Evolutionary conservation across 1,140 invertebrate species (phyloP), one percentile per base, ranked within the genome.

Genomic region (Apolygus lucorum): DNA sequence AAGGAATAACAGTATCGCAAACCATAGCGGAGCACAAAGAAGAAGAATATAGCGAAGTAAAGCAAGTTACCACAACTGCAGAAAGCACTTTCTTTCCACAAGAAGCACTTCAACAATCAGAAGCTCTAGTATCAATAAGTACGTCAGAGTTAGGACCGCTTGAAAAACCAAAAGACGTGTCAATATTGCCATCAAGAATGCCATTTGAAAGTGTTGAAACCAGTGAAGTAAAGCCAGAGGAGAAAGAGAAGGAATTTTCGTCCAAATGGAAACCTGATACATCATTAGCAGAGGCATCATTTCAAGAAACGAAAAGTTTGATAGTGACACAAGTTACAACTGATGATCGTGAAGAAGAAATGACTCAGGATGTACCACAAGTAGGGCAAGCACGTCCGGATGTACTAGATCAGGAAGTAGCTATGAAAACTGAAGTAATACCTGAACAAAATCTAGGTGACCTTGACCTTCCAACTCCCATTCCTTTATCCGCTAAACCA

Each of bases 261-360:
- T 72, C 72, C 13, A 73, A 76, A 52, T 74, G 77, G 69, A 74
- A 76, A 63, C 72, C 76, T 1, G 73, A 76, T 29, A 70, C 73
- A 11, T 76, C 76, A 34, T 78, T 73, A 68, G 82, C 78, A 1
- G 76, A 76, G n/a, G 68, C 81, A 13, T 73, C 72, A 24, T 77
- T 84, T 64, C 77, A 78, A 29, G 78, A 81, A 70, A 78, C 76
- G 34, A 79, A 80, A 72, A 77, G 81, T 70, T 54, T 85, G 2
- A 79, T 74, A 2, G 75, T 85, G n/a, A 81, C 79, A 29, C 75
- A 84, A 1, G 71, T 79, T 21, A 68, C 76, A 0, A 75, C 83
- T 67, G 81, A 83, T 63, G 81, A 79, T 72, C 79, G 83, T 75
- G 78, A 72, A 29, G 77, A 68, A 25, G 65, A 42, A 1, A 71